Base-by-base conservation (phyloP, 2,888 invertebrate species). In the Augochlorella aurata region DNA sequence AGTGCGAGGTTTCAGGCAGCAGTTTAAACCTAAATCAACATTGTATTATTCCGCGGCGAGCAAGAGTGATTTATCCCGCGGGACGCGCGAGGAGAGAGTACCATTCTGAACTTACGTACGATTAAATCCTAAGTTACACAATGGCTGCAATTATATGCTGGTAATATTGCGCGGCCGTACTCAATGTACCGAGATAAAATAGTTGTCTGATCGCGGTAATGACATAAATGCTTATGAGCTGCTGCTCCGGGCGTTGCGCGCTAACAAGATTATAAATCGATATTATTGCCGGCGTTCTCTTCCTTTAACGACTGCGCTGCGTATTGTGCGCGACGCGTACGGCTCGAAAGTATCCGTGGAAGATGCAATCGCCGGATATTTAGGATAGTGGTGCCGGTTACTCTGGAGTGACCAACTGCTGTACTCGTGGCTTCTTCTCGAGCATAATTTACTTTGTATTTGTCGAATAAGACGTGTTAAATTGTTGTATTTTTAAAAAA, bases 1-100 rank as follows among this genome's bases (percentile, higher is more conserved):
- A 10, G 73, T 50, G 38, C 21, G 50, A 24, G 74, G 76, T 74
- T 66, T 74, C 77, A n/a, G 74, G 68, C 68, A 44, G 77, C 65
- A 58, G 81, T 83, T 87, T 81, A 81, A 84, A 82, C 86, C 82
- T 87, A 85, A 87, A 88, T 80, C 87, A 88, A 88, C 88, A 87
- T 85, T 69, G 79, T 80, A 85, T 88, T 86, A 87, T 87, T 87
- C 86, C 58, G 38, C 54, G 12, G 73, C 74, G 69, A 69, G 74
- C 79, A 75, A 70, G 78, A 84, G 83, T 85, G 82, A 88, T 87
- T 85, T 88, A 86, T 86, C 79, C 80, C 72, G 54, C 47, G 58
- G 77, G 74, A 68, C 24, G 54, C 54, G 68, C 21, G 14, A 58
- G 54, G 21, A 21, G 52, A 4, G 54, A 10, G 12, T 7, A 7